These are phyloP conservation scores for Aricia artaxerxes DNA, from an alignment of 2,888 invertebrate genomes.

Conservation along the genomic window DNA sequence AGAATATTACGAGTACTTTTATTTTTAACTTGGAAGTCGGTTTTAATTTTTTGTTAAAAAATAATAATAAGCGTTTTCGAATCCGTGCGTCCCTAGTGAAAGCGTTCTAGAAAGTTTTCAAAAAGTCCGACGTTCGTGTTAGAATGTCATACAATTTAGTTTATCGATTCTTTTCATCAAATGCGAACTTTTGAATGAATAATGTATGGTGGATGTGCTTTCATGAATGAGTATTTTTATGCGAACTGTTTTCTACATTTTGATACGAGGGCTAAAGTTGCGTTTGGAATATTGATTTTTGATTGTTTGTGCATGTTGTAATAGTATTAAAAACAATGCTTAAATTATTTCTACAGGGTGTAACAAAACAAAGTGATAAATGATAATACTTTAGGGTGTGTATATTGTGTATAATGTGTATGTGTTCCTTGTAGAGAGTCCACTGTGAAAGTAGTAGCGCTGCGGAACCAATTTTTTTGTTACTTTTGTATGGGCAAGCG, in stretches of 20 bases:
- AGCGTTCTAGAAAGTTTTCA: not conserved
- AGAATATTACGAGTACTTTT: no score
- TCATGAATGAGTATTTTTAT: not conserved
- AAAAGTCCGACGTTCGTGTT: not conserved
- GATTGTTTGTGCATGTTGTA: constrained; percentile 2
- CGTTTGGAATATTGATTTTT: not conserved
- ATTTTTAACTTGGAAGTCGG: no score
- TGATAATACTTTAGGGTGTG: no score
- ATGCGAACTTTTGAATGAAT: not conserved
- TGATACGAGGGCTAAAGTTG: not conserved
- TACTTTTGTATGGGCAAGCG: no score
- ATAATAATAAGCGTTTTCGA: not conserved
- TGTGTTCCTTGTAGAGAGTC: no score
- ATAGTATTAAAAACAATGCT: not conserved
- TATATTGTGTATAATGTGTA: no score
- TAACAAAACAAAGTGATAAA: no score
- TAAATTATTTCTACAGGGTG: not conserved
- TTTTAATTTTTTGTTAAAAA: no score
- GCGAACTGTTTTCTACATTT: not conserved
- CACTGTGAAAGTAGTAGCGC: no score
- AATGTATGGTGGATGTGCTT: not conserved
- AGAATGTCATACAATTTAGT: not conserved
- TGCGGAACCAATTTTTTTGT: no score
- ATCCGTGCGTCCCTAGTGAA: not conserved
- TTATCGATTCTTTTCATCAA: constrained; percentile 7